A percentile compares a stretch with the other conserved stretches of the same genome.
Evolutionary conservation across 2,888 invertebrate species (phyloP).

Genomic region (Ashinkailepas kermadecensis): DNA sequence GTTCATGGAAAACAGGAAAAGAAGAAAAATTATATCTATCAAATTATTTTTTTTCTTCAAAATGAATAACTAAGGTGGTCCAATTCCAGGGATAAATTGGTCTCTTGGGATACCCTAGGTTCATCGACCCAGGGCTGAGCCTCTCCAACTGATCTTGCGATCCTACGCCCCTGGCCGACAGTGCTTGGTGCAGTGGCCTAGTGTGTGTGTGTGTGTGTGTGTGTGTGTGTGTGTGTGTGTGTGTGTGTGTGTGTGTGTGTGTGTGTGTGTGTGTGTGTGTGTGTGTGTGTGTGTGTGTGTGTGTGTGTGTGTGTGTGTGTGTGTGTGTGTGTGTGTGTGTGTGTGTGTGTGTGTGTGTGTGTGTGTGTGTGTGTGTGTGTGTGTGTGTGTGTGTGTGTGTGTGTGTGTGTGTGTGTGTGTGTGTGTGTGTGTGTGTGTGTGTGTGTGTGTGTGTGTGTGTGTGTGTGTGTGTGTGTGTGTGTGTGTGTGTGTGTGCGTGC

Average conservation of each 20-base stretch:
- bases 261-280: constrained; percentile 25
- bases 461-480: constrained; percentile 22
- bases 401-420: constrained; percentile 25
- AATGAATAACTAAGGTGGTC: too few relatives aligned
- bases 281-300: constrained; percentile 15
- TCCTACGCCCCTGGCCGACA: too few relatives aligned
- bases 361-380: constrained; percentile 25
- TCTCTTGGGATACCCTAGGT: too few relatives aligned
- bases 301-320: constrained; percentile 23
- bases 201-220: constrained; percentile 18
- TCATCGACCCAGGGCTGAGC: too few relatives aligned
- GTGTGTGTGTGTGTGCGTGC: constrained; percentile 11
- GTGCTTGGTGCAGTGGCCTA: too few relatives aligned
- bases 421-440: constrained; percentile 25
- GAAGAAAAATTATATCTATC: too few relatives aligned
- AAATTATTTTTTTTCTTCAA: too few relatives aligned
- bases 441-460: constrained; percentile 23
- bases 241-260: constrained; percentile 21
- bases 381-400: constrained; percentile 25
- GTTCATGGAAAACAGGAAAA: too few relatives aligned
- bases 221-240: constrained; percentile 8
- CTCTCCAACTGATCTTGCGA: too few relatives aligned
- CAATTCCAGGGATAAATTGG: too few relatives aligned
- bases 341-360: constrained; percentile 25
- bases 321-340: constrained; percentile 13